Base-by-base conservation (phyloP, 2,888 invertebrate genomes). In the Digitonthophagus gazella region DNA sequence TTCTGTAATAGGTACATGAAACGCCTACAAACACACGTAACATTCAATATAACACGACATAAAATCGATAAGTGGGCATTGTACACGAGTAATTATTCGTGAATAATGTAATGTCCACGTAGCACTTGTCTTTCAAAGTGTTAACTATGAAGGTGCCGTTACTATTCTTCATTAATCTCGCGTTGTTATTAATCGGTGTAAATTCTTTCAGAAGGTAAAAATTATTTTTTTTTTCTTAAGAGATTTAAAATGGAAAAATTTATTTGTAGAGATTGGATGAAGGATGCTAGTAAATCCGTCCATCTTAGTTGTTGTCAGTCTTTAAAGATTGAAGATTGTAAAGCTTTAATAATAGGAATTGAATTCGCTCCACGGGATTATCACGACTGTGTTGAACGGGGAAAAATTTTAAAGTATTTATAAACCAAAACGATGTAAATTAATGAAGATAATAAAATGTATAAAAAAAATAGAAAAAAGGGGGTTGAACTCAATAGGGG, bases 381-480 rank as follows among this genome's bases (percentile, higher is more conserved):
- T 61, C n/a, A 19, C n/a, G 20, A 61, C 19, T 61, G 61, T 14
- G 61, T 61, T n/a, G 61, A 61, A 19, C 18, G n/a, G 5, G 61
- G 19, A 20, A 61, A 61, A 20, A 61, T 61, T 16, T 19, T 61
- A 19, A 61, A 61, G n/a, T 61, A 18, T 20, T n/a, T 44, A 3
- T 11, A 44, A 44, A 44, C 18, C n/a, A 14, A 18, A 58, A 58
- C 58, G 58, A 61, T 61, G 61, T 18, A 61, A 19, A 57, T 16
- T 44, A 44, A 44, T 6, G 22, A 44, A 44, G 11, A 44, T 8
- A 44, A 44, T 44, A 44, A 44, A 44, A 44, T 44, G 28, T 44
- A 44, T 44, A 44, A 44, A 8, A 44, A 44, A 44, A 44, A 44
- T 44, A 6, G 6, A 44, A 44, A 44, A 44, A 44, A 44, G 11